Conservation (phyloP, 2,113 vertebrate species). For the Entelurus aequoreus region DNA sequence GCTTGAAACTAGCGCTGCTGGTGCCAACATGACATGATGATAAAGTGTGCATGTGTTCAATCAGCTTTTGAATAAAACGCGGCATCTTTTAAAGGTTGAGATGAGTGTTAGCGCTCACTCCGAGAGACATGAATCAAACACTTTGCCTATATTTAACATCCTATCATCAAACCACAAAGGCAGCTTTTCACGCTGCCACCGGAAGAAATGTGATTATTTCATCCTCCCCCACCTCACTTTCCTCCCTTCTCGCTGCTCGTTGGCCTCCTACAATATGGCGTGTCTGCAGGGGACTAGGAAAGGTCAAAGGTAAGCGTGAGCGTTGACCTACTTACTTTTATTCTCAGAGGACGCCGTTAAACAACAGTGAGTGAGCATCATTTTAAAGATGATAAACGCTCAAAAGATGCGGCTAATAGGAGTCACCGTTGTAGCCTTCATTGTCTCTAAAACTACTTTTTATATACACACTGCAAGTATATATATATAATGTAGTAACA, state of each 20-base stretch:
- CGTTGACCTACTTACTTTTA: too few species aligned
- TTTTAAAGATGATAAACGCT: too few species aligned
- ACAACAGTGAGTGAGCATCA: too few species aligned
- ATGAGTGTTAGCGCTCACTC: conserved; percentile 25
- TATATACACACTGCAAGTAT: too few species aligned
- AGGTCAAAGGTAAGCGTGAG: too few species aligned
- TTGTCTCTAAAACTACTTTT: too few species aligned
- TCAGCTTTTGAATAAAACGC: neutral
- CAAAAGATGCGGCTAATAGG: too few species aligned
- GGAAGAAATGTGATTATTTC: conserved; percentile 34
- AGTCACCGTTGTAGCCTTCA: too few species aligned
- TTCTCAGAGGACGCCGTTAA: too few species aligned
- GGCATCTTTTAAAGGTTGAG: conserved; percentile 4
- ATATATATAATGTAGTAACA: too few species aligned
- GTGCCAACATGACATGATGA: neutral
- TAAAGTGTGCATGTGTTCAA: neutral
- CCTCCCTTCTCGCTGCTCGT: neutral
- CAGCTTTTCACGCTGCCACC: conserved; percentile 26
- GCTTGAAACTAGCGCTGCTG: conserved; percentile 1
- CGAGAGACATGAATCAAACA: conserved; percentile 18
- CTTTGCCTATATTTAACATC: conserved; percentile 30
- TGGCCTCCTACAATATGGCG: too few species aligned
- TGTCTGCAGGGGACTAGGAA: too few species aligned
- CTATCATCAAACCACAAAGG: conserved; percentile 46
- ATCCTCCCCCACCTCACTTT: conserved; percentile 16